Conservation (phyloP, 1,140 invertebrate genomes). For the Phymorhynchus buccinoides region DNA sequence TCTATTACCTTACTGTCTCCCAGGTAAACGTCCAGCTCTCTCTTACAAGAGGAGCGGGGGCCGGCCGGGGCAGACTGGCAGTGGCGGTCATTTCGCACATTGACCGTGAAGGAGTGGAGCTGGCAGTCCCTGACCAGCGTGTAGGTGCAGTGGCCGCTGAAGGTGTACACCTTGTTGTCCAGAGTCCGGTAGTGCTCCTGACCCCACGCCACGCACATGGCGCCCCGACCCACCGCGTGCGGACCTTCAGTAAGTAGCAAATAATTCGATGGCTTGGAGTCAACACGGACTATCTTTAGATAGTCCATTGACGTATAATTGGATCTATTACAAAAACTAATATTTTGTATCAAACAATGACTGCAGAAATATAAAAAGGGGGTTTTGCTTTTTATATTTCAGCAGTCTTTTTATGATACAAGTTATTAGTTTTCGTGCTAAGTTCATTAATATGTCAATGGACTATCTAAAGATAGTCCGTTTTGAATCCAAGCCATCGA, state of each 20-base stretch:
- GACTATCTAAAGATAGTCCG: too few species aligned
- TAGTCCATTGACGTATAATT: too few species aligned
- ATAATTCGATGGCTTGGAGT: too few species aligned
- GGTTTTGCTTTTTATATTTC: too few species aligned
- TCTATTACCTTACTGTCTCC: slow-evolving; percentile 41
- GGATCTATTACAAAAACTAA: too few species aligned
- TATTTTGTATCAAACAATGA: too few species aligned
- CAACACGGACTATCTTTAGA: too few species aligned
- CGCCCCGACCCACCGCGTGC: slow-evolving; percentile 31
- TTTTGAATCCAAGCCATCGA: too few species aligned
- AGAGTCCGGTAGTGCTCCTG: slow-evolving; percentile 79
- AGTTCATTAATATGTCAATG: too few species aligned
- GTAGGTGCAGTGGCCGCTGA: slow-evolving; percentile 54
- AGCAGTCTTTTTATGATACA: too few species aligned
- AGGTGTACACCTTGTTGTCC: slow-evolving; percentile 80
- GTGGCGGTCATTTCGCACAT: slow-evolving; percentile 59
- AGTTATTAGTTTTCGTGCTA: too few species aligned
- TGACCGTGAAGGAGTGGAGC: slow-evolving; percentile 57
- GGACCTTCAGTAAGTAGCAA: background rate
- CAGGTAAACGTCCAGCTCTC: slow-evolving; percentile 61
- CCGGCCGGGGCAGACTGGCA: slow-evolving; percentile 44
- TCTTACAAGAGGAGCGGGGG: slow-evolving; percentile 53
- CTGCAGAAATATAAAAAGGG: too few species aligned
- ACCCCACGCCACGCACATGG: slow-evolving; percentile 83
- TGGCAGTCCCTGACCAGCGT: slow-evolving; percentile 37